Base-by-base conservation (phyloP, 2,113 vertebrate genomes). In the Miniopterus natalensis region DNA sequence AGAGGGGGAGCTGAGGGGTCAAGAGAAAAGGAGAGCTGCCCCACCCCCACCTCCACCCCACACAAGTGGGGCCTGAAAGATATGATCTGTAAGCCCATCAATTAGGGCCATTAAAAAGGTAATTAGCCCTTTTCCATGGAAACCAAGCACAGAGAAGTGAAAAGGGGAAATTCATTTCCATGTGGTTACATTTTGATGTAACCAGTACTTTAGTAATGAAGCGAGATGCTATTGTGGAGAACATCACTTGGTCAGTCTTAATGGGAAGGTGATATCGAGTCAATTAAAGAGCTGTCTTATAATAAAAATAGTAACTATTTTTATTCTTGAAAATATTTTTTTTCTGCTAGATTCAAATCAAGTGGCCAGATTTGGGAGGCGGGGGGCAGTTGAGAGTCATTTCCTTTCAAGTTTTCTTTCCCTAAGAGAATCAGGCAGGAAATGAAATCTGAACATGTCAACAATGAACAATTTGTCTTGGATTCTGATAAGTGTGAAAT, bases 61-160 rank as follows among this genome's bases (percentile, higher is more conserved):
- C 65, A 98, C 97, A 95, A 98, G 97, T 79, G 97, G 89, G 86
- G 94, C 83, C 97, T 98, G 96, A 95, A 95, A 23, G 42, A 96
- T 97, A 94, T 73, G 98, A 97, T 97, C 96, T 97, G 86, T 14
- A 27, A 98, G 96, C 94, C 97, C 66, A 13, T 98, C 98, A 98
- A 98, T 98, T 98, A 98, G 96, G 96, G 97, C 96, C 97, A 92
- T 98, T 98, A 98, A 95, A 97, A 98, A 98, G 97, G 98, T 98
- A 98, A 99, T 98, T 98, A 98, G 98, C 97, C 97, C 92, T 97
- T 97, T 98, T 97, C 98, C 97, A 97, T 98, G 98, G 98, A 98
- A 98, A 98, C 98, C 68, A 68, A 96, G 94, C 91, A 95, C 94
- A 96, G 91, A 96, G 85, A 97, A 45, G 83, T 95, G 95, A 96